A percentile compares a stretch with the other conserved stretches of the same genome.
Conservation (phyloP, 2,113 vertebrate genomes). For the Apteryx owenii region DNA sequence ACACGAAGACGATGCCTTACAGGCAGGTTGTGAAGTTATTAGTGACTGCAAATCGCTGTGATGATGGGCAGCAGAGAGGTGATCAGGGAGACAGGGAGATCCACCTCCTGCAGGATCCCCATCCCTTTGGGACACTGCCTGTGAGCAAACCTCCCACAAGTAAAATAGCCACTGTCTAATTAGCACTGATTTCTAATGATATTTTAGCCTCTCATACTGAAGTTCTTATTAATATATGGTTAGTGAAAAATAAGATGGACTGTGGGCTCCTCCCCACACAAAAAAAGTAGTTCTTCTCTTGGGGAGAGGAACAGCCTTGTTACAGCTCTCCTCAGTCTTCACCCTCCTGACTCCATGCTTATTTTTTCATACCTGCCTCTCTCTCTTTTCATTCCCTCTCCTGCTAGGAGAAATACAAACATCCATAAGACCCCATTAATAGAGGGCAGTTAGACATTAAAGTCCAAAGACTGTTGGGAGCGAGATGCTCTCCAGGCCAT, state of each 20-base stretch:
- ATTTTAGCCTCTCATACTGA: not conserved
- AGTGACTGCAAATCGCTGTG: not conserved
- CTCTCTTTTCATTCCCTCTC: not conserved
- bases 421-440: not conserved
- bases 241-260: not conserved
- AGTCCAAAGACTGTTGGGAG: not conserved
- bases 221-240: not conserved
- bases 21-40: not conserved
- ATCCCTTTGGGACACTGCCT: not conserved
- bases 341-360: not conserved
- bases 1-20: not conserved
- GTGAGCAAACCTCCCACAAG: not conserved
- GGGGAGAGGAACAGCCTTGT: not conserved
- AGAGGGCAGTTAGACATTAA: not conserved
- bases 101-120: not conserved
- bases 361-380: not conserved
- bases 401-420: not conserved
- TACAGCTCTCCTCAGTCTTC: not conserved
- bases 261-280: not conserved
- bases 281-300: not conserved
- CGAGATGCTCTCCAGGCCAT: not conserved
- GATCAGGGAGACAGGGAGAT: not conserved
- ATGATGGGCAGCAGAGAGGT: not conserved
- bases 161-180: not conserved
- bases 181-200: not conserved